A percentile compares a stretch with the other conserved stretches of the same genome.
Evolutionary conservation across 1,140 invertebrate species (phyloP).

Genomic region (Copidosoma floridanum): DNA sequence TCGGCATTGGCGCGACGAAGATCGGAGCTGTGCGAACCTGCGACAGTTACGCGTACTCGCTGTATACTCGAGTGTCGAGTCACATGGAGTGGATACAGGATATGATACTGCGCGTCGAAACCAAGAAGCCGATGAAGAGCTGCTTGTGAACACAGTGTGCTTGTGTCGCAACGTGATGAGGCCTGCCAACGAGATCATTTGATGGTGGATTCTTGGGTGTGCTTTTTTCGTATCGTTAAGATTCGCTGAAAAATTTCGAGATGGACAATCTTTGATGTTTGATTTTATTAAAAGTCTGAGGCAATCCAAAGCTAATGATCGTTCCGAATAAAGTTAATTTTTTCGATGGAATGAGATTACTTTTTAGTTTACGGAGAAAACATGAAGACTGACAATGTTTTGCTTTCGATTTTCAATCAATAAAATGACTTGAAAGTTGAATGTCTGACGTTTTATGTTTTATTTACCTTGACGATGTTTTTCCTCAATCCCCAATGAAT

Average conservation of each 20-base stretch:
- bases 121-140: slow-evolving; percentile 18
- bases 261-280: too few relatives aligned
- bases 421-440: not conserved
- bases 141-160: too few relatives aligned
- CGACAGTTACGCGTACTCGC: slow-evolving; percentile 42
- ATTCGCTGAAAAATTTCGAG: too few relatives aligned
- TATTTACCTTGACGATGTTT: slow-evolving; percentile 3
- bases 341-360: too few relatives aligned
- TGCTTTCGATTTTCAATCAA: slow-evolving; percentile 1
- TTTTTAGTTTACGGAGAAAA: too few relatives aligned
- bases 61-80: slow-evolving; percentile 47
- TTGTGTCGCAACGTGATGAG: too few relatives aligned
- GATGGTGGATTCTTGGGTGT: too few relatives aligned
- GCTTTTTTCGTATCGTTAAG: too few relatives aligned
- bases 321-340: too few relatives aligned
- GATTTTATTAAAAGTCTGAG: not conserved
- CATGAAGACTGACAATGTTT: slow-evolving; percentile 20
- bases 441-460: not conserved
- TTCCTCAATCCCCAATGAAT: not conserved
- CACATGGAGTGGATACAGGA: slow-evolving; percentile 48
- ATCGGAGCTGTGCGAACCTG: slow-evolving; percentile 34
- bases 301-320: slow-evolving; percentile 16
- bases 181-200: too few relatives aligned
- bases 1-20: slow-evolving; percentile 36
- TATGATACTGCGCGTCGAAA: slow-evolving; percentile 36